Evolutionary conservation across 2,888 invertebrate genomes (phyloP).

Genomic region (Andrena marginata): DNA sequence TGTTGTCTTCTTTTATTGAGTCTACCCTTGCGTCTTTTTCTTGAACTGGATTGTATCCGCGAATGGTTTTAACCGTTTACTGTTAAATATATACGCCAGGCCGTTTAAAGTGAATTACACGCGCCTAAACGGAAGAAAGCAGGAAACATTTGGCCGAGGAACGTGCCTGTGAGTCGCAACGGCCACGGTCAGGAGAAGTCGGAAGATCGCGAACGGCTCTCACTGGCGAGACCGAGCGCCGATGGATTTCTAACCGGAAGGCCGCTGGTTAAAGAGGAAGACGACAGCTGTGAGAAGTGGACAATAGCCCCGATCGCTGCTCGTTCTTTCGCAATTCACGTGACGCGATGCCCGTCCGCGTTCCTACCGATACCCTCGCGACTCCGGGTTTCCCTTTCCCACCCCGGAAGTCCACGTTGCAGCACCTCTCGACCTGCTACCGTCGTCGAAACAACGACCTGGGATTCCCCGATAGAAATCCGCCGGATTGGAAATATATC

Average conservation of each 20-base stretch:
- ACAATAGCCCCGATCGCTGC: conserved; percentile 21
- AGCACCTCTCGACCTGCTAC: background rate
- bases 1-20: no score
- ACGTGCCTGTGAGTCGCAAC: conserved; percentile 32
- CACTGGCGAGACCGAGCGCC: conserved; percentile 21
- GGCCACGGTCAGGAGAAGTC: conserved; percentile 24
- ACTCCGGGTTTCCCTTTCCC: conserved; percentile 14
- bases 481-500: no score
- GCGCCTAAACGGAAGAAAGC: conserved; percentile 15
- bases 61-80: no score
- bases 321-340: conserved; percentile 46
- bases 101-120: background rate
- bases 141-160: conserved; percentile 24
- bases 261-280: conserved; percentile 40
- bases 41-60: no score
- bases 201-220: conserved; percentile 52
- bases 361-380: conserved; percentile 20
- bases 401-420: conserved; percentile 5
- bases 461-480: background rate
- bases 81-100: background rate
- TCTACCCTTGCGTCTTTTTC: no score
- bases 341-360: background rate
- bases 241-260: conserved; percentile 61
- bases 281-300: conserved; percentile 22
- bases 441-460: background rate